A percentile compares a stretch with the other conserved stretches of the same genome.
Evolutionary conservation across 2,888 invertebrate genomes (phyloP).

Genomic region (Mythimna vitellina): DNA sequence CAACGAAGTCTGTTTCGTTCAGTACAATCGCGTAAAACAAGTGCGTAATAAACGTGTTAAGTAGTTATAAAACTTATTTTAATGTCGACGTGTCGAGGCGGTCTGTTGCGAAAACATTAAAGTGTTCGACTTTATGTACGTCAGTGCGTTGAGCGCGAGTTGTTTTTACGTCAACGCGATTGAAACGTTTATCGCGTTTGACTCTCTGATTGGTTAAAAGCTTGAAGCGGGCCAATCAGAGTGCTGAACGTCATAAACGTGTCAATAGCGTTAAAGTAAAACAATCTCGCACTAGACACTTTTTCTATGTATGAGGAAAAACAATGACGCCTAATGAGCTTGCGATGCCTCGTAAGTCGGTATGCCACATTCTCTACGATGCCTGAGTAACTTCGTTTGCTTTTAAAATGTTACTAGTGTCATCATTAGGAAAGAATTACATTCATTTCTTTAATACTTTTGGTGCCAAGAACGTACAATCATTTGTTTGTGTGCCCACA

Average conservation of each 20-base stretch:
- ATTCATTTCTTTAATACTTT: not conserved
- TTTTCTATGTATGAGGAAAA: slow-evolving; percentile 41
- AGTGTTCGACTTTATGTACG: slow-evolving; percentile 9
- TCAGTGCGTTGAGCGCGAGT: not conserved
- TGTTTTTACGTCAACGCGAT: too few relatives aligned
- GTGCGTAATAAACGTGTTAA: slow-evolving; percentile 38
- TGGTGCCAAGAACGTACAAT: too few relatives aligned
- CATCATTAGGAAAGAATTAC: slow-evolving; percentile 15
- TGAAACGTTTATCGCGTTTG: too few relatives aligned
- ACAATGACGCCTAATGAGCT: slow-evolving; percentile 27
- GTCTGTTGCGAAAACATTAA: slow-evolving; percentile 31
- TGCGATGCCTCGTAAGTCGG: slow-evolving; percentile 33
- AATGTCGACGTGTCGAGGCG: slow-evolving; percentile 15
- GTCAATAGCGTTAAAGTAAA: too few relatives aligned
- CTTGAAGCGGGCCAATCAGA: too few relatives aligned
- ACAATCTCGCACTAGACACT: too few relatives aligned
- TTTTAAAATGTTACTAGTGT: slow-evolving; percentile 29
- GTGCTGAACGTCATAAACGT: too few relatives aligned
- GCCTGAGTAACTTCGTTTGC: slow-evolving; percentile 23
- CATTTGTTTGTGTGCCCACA: too few relatives aligned
- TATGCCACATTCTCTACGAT: slow-evolving; percentile 38
- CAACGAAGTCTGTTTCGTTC: slow-evolving; percentile 14
- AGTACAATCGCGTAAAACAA: slow-evolving; percentile 28
- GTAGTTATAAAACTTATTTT: slow-evolving; percentile 41
- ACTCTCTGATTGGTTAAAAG: too few relatives aligned